Evolutionary conservation across 2,113 vertebrate genomes (phyloP), one percentile per base, ranked within the genome.

Genomic region (Halichoeres trimaculatus): DNA sequence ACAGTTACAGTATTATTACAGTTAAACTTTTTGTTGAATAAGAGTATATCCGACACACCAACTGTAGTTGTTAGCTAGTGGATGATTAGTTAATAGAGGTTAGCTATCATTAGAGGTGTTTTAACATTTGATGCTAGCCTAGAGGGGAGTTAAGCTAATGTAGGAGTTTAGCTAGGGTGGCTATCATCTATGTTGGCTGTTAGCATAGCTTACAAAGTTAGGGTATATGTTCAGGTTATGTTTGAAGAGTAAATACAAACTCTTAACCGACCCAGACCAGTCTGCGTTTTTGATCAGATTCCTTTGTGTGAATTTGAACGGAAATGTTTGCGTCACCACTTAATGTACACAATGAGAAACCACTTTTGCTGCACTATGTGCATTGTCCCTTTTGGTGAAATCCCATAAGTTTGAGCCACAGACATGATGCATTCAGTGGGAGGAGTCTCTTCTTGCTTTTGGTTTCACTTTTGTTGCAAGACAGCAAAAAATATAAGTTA

Each of bases 401-500:
- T 40, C 2, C 38, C 9, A 70, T 70, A 72, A 74, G 79, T 90
- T 77, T 76, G 81, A 90, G 86, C 55, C 86, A 90, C 85, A 93
- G 85, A 89, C 84, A 89, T 66, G 73, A 88, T 91, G 93, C 92
- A 92, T 93, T 93, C 90, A 89, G 67, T 80, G 84, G 85, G 86
- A 86, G 83, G 76, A 71, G 70, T 89, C 74, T 85, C 74, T 70
- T 83, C 73, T 82, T 57, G 85, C 64, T 83, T 89, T 84, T 73
- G 59, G 59, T 80, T 89, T 88, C 70, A 88, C 76, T 83, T 30
- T 91, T 74, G 88, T 91, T 91, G 90, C 91, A 92, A 91, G 90
- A 93, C 91, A 92, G 69, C 93, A 90, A 93, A 91, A 82, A 88
- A 88, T 30, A 30, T 74, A 89, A 89, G 83, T 89, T 86, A 92